phyloP scores from a whole-genome alignment of 2,113 vertebrate genomes.

The Axis porcinus region DNA sequence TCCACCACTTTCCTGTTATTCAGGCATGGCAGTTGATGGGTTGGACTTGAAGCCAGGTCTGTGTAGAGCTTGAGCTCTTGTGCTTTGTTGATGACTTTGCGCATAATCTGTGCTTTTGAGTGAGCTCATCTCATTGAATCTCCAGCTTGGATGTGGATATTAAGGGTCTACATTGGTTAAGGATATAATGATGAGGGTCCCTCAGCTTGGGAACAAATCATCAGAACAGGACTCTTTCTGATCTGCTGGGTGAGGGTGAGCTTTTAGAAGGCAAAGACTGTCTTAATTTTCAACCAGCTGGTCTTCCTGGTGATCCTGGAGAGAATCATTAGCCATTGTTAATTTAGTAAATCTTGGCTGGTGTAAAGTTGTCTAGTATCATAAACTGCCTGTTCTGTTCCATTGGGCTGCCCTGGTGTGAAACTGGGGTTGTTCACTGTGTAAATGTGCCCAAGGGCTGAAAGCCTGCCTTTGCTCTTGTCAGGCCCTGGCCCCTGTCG shows the following conservation, averaged over 20 bases:
- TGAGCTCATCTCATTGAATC: neutral
- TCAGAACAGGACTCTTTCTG: neutral
- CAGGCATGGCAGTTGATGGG: neutral
- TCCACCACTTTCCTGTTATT: neutral
- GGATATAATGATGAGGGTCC: neutral
- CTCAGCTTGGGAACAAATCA: neutral
- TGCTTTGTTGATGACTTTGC: neutral
- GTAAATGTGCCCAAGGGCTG: neutral
- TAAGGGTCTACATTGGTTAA: neutral
- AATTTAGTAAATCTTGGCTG: neutral
- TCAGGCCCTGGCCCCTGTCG: too few species aligned
- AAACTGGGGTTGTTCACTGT: neutral
- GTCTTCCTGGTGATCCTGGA: conserved; percentile 2
- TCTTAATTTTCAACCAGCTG: neutral
- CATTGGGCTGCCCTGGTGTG: neutral
- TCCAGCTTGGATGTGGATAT: neutral
- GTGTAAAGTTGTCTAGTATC: neutral
- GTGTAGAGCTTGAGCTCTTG: neutral
- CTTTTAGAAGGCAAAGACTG: neutral
- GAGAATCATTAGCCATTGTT: neutral
- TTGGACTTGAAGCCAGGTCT: neutral
- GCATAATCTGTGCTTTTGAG: neutral
- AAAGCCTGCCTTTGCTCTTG: neutral
- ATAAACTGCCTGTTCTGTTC: neutral
- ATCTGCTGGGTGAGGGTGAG: neutral